Base-by-base conservation (phyloP, 2,113 vertebrate species). In the Lepidothrix coronata region DNA sequence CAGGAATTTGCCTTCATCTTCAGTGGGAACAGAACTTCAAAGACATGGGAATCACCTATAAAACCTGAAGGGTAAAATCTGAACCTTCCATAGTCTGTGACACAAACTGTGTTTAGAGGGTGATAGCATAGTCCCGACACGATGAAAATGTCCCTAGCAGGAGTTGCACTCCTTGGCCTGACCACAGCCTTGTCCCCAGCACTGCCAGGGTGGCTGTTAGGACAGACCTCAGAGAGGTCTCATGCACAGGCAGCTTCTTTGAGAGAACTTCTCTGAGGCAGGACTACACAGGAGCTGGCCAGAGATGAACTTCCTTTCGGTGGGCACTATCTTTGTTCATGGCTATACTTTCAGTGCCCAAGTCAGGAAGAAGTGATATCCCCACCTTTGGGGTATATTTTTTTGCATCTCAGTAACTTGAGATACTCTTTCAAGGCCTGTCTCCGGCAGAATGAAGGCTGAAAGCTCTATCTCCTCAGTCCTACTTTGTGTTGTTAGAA, bases 1-100 rank as follows among this genome's bases (percentile, higher is more conserved):
- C 4, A 4, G 41, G 44, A 91, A 73, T 83, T 94, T 86, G 39
- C 74, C 90, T 94, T 95, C 94, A 78, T 90, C 81, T 87, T 87
- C 75, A 88, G 16, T 88, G 35, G 83, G 54, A 84, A 62, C 33
- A 87, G 51, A 66, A 94, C 87, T 97, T 97, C 95, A 97, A 97
- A 98, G 95, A 73, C 62, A 37, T 0, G 0, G 54, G 51, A 88
- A 91, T 95, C 83, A 74, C 30, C 61, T 65, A 94, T 89, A 72
- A 67, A 89, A 91, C 82, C 54, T 62, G 25, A 70, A 91, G 59
- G 66, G 55, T 72, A 62, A 95, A 91, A 95, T 78, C 48, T 28
- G 78, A 85, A 55, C 41, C 31, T 77, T 78, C 39, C 8, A 9
- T 7, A 52, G 49, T 58, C 41, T 79, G 35, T 76, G 70, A 68